A percentile compares a stretch with the other conserved stretches of the same genome.
Evolutionary conservation across 2,888 invertebrate genomes (phyloP).

Genomic region (Pseudolycoriella hygida): DNA sequence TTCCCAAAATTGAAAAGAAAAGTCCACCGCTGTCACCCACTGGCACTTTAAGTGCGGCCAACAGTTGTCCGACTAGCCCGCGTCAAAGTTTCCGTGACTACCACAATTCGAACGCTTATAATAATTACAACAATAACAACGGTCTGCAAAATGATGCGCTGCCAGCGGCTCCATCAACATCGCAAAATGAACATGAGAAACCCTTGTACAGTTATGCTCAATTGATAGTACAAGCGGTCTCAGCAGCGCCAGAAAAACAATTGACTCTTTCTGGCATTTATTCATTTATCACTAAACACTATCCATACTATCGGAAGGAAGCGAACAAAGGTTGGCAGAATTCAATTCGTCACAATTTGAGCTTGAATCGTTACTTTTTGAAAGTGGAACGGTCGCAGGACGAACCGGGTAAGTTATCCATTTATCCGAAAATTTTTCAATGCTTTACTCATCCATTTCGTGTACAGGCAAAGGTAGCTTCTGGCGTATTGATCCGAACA

Average conservation of each 20-base stretch:
- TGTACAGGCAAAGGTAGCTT: conserved; percentile 73
- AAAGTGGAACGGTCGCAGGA: conserved; percentile 91
- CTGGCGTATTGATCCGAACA: conserved; percentile 95
- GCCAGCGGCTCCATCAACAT: conserved; percentile 29
- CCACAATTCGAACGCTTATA: conserved; percentile 25
- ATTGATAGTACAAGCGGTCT: conserved; percentile 93
- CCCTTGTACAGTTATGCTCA: conserved; percentile 98
- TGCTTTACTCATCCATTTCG: too few relatives aligned
- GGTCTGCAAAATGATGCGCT: conserved; percentile 13
- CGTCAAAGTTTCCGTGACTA: conserved; percentile 41
- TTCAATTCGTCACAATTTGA: conserved; percentile 92
- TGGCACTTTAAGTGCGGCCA: conserved; percentile 86
- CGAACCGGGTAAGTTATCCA: conserved; percentile 87
- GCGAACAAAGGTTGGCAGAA: conserved; percentile 99
- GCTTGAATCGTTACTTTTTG: conserved; percentile 67
- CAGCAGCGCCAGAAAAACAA: conserved; percentile 90
- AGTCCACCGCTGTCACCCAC: conserved; percentile 85
- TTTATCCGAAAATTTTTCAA: too few relatives aligned
- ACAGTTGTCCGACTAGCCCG: conserved; percentile 94
- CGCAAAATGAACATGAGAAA: conserved; percentile 62
- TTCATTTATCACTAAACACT: conserved; percentile 95
- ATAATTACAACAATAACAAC: conserved; percentile 21
- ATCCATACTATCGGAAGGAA: conserved; percentile 87
- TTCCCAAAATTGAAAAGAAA: conserved; percentile 40
- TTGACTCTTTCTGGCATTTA: conserved; percentile 94